phyloP scores from a whole-genome alignment of 1,140 invertebrate genomes.

The Brachionus manjavacas region DNA sequence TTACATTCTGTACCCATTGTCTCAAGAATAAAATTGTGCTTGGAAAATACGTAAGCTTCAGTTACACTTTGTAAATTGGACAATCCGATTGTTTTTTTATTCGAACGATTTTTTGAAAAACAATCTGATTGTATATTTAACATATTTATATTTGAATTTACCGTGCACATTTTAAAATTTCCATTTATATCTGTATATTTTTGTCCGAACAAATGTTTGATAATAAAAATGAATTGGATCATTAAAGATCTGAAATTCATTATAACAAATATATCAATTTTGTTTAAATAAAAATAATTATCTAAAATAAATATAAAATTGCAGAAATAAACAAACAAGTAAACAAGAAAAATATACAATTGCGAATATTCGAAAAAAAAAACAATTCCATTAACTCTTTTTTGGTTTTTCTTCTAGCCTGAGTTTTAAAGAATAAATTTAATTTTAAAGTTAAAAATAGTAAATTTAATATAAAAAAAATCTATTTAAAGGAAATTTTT shows the following conservation, averaged over 20 bases:
- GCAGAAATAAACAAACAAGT: no score
- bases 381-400: no score
- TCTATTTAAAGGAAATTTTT: no score
- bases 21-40: neutral
- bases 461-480: no score
- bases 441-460: no score
- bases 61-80: neutral
- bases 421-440: no score
- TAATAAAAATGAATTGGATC: neutral
- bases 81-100: neutral
- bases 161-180: neutral
- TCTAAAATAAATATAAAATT: no score
- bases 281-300: no score
- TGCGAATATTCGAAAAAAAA: no score
- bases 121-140: neutral
- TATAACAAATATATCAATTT: neutral
- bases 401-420: no score
- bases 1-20: slow-evolving; percentile 3
- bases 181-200: neutral
- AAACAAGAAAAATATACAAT: no score
- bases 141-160: neutral
- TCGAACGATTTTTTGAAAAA: neutral
- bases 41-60: neutral
- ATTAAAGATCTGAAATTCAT: neutral
- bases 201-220: neutral